Conservation (phyloP, 2,888 invertebrate species). For the Aspidiotus destructor region DNA sequence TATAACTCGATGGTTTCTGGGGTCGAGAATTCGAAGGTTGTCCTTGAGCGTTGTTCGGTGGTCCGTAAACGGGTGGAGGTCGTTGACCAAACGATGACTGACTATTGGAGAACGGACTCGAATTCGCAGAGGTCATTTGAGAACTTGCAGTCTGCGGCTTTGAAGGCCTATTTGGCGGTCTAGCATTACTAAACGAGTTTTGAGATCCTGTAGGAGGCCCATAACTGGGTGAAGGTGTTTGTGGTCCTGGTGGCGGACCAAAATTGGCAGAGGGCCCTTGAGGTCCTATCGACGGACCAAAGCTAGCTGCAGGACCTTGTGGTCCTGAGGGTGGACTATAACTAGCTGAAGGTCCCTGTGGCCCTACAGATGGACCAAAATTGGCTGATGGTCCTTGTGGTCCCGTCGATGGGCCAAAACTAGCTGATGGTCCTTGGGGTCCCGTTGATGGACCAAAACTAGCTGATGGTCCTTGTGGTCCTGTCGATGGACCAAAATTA, state of each 20-base stretch:
- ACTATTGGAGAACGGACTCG: slow-evolving; percentile 37
- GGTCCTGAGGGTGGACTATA: slow-evolving; percentile 36
- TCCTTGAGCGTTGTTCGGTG: slow-evolving; percentile 31
- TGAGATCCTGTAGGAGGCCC: slow-evolving; percentile 37
- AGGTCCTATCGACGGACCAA: slow-evolving; percentile 37
- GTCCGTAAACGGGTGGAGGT: slow-evolving; percentile 35
- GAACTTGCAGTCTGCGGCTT: slow-evolving; percentile 37
- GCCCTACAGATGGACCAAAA: slow-evolving; percentile 34
- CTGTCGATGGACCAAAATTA: slow-evolving; percentile 37
- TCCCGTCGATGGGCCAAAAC: slow-evolving; percentile 36
- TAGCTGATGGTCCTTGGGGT: slow-evolving; percentile 37
- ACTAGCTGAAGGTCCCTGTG: slow-evolving; percentile 40
- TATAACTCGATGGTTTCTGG: slow-evolving; percentile 30
- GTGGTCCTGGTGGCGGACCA: slow-evolving; percentile 37
- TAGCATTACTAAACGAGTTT: slow-evolving; percentile 36
- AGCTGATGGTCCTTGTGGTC: slow-evolving; percentile 37
- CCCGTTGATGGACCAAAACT: slow-evolving; percentile 36
- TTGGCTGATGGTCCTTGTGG: slow-evolving; percentile 36
- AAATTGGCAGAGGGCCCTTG: slow-evolving; percentile 38
- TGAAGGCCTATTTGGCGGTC: slow-evolving; percentile 36
- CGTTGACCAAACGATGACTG: slow-evolving; percentile 39
- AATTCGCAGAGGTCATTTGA: slow-evolving; percentile 40
- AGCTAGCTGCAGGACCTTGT: slow-evolving; percentile 38
- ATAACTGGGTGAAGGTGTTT: slow-evolving; percentile 36
- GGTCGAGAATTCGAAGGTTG: slow-evolving; percentile 36